These are phyloP conservation scores for Masticophis lateralis DNA, from an alignment of 2,797 vertebrate genomes.

Conservation along the genomic window DNA sequence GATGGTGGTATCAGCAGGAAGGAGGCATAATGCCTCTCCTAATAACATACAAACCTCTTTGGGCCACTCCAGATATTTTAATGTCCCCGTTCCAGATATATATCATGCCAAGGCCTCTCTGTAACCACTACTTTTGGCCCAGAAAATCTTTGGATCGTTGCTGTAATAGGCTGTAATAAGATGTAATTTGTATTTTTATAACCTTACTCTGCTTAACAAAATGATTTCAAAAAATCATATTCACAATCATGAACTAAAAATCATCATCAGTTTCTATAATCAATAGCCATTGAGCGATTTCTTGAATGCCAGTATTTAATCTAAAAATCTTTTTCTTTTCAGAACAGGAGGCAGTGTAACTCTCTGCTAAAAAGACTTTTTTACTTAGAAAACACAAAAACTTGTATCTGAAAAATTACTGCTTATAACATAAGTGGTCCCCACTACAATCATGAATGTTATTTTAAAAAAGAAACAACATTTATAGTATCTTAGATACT, in stretches of 20 bases:
- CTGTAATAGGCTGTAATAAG: background rate
- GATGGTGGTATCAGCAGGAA: background rate
- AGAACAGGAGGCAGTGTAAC: conserved; percentile 2
- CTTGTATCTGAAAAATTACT: background rate
- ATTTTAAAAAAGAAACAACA: conserved; percentile 9
- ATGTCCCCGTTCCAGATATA: background rate
- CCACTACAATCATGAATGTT: background rate
- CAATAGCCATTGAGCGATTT: background rate
- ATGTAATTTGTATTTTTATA: background rate
- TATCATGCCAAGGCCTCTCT: background rate
- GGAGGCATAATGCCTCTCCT: background rate
- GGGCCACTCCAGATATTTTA: background rate
- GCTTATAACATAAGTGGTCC: conserved; percentile 19
- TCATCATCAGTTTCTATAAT: conserved; percentile 13
- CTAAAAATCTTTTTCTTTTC: background rate
- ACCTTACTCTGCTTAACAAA: background rate
- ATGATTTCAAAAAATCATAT: background rate
- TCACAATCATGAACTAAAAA: background rate
- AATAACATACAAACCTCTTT: background rate
- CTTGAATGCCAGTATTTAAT: conserved; percentile 1
- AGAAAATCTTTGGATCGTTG: background rate
- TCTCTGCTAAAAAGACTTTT: background rate
- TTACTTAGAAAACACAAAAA: background rate
- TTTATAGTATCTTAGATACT: conserved; percentile 14
- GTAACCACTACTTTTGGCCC: background rate